These are phyloP conservation scores for Notiomystis cincta DNA, from an alignment of 2,113 vertebrate genomes.

Conservation along the genomic window DNA sequence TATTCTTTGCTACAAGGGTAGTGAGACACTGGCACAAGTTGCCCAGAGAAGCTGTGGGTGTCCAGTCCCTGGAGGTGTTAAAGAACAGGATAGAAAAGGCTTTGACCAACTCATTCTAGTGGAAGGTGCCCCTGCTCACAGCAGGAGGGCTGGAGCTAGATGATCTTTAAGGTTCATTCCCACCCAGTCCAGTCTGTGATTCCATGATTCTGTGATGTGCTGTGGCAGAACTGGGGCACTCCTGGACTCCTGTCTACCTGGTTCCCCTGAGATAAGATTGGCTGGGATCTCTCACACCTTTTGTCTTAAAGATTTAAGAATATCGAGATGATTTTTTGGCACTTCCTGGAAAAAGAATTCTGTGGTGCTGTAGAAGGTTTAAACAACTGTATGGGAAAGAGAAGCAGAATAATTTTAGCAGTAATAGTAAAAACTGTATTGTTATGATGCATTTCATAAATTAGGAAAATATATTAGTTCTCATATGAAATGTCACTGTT, in stretches of 20 bases:
- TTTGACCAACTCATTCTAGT: not conserved
- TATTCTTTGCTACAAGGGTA: not conserved
- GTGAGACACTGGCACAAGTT: not conserved
- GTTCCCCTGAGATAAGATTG: not conserved
- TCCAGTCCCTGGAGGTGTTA: not conserved
- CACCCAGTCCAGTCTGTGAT: not conserved
- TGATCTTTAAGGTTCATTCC: not conserved
- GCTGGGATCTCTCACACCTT: not conserved
- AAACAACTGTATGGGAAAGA: not conserved
- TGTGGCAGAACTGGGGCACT: not conserved
- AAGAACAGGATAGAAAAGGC: not conserved
- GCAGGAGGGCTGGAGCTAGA: not conserved
- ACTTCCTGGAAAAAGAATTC: not conserved
- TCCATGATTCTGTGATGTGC: not conserved
- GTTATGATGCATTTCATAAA: not conserved
- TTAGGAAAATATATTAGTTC: not conserved
- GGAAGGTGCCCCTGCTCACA: not conserved
- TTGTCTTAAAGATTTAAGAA: not conserved
- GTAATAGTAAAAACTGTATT: not conserved
- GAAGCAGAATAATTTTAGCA: not conserved
- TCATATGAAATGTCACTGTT: not conserved
- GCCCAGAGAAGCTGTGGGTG: not conserved
- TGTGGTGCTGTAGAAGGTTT: not conserved
- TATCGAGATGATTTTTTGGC: not conserved
- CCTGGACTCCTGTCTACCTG: not conserved